Base-by-base conservation (phyloP, 2,113 vertebrate species). In the Megaceryle torquata region DNA sequence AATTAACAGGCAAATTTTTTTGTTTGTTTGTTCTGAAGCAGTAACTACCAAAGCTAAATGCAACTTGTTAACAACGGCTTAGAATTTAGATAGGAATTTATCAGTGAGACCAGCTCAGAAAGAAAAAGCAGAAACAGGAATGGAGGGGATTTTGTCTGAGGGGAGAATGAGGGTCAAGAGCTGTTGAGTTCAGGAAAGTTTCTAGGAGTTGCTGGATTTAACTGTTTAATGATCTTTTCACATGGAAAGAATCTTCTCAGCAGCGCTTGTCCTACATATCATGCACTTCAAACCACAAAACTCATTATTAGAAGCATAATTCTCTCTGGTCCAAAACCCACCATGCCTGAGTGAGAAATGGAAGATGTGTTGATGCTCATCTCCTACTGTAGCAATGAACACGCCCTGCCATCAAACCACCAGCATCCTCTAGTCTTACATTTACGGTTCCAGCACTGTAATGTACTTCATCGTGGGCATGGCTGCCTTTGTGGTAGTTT, bases 231-330 rank as follows among this genome's bases (percentile, higher is more conserved):
- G 54, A 83, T 86, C 86, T 56, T 56, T 88, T 88, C 86, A 74
- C 33, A 10, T 89, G 91, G 68, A 86, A 92, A 48, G 69, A 96
- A 84, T 94, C 72, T 94, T 91, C 80, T 88, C 83, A 96, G 86
- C 88, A 94, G 92, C 60, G 75, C 64, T 95, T 94, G 93, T 85
- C 90, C 93, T 93, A 96, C 67, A 93, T 97, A 96, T 95, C 69
- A 82, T 64, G 69, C 51, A 93, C 72, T 72, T 56, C 91, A 95
- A 92, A 93, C 83, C 88, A 91, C 96, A 94, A 75, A 97, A 86
- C 86, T 94, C 91, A 96, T 95, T 26, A 83, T 74, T 88, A 86
- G 51, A 81, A 86, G 15, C 8, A 2, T 88, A 88, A 92, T 92
- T 90, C 79, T 88, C 82, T 82, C 74, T 85, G 61, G 74, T 71